These are phyloP conservation scores for Nipponia nippon DNA, from an alignment of 2,113 vertebrate genomes.

Conservation along the genomic window DNA sequence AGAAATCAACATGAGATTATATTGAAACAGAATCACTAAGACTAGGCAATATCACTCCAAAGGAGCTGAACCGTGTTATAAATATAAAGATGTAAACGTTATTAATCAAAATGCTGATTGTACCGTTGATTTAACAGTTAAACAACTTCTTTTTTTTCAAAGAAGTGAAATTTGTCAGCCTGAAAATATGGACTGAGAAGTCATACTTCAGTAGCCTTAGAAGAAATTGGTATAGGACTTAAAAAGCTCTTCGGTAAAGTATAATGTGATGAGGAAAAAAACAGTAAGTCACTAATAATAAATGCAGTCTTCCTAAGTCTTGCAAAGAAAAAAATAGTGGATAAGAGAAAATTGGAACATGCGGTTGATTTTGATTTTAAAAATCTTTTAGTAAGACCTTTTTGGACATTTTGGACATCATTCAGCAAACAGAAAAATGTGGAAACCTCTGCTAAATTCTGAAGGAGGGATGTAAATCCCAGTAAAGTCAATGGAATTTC, in stretches of 20 bases:
- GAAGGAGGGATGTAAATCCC: not conserved
- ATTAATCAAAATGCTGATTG: not conserved
- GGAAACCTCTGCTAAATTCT: not conserved
- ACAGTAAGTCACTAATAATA: not conserved
- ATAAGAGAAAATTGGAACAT: not conserved
- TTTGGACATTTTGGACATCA: not conserved
- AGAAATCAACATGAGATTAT: not conserved
- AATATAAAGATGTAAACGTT: not conserved
- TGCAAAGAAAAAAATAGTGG: not conserved
- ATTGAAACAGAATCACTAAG: not conserved
- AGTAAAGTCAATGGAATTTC: not conserved
- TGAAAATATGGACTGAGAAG: not conserved
- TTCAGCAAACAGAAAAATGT: not conserved
- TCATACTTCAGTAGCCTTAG: not conserved
- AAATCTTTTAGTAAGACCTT: not conserved
- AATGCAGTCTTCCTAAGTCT: not conserved
- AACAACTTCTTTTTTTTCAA: not conserved
- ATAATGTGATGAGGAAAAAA: not conserved
- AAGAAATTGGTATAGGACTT: not conserved
- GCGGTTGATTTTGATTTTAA: not conserved
- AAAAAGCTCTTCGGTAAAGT: not conserved
- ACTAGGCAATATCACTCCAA: not conserved
- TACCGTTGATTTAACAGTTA: not conserved
- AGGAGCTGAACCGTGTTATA: not conserved
- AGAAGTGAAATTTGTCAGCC: not conserved